Conservation (phyloP, 2,113 vertebrate genomes). For the Thinocorus orbignyianus region DNA sequence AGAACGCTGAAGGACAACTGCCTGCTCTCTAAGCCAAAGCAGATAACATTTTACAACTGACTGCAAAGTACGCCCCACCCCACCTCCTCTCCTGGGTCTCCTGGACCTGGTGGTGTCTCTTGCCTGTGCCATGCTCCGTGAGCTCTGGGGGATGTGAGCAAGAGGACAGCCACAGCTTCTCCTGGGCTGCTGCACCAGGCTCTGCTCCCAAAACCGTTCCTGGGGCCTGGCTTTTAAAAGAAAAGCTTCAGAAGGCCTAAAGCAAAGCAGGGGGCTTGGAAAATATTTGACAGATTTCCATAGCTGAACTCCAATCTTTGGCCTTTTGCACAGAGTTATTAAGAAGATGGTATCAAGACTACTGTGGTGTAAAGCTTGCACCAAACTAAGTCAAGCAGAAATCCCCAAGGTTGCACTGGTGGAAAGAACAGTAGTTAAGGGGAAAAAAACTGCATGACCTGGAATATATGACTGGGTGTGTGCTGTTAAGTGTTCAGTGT, state of each 20-base stretch:
- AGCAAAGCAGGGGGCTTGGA: not conserved
- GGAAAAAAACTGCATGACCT: not conserved
- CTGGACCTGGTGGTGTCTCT: not conserved
- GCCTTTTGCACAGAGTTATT: not conserved
- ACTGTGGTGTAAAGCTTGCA: rapidly evolving
- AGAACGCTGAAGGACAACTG: not conserved
- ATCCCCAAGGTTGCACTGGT: not conserved
- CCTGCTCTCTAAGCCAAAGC: not conserved
- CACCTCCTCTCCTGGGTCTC: not conserved
- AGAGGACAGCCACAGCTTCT: not conserved
- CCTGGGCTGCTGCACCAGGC: not conserved
- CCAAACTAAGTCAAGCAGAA: not conserved
- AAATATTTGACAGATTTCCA: not conserved
- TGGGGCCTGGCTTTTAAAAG: not conserved
- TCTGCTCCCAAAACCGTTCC: not conserved
- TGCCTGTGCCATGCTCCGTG: not conserved
- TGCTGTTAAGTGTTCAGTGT: not conserved
- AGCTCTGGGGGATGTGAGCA: rapidly evolving
- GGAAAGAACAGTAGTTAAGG: not conserved
- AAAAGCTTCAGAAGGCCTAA: not conserved
- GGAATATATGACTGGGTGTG: not conserved
- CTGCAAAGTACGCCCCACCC: not conserved
- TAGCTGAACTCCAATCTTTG: not conserved
- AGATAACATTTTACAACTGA: not conserved
- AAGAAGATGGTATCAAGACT: not conserved